These are phyloP conservation scores for Conopomorpha cramerella DNA, from an alignment of 1,140 invertebrate genomes.

Conservation along the genomic window DNA sequence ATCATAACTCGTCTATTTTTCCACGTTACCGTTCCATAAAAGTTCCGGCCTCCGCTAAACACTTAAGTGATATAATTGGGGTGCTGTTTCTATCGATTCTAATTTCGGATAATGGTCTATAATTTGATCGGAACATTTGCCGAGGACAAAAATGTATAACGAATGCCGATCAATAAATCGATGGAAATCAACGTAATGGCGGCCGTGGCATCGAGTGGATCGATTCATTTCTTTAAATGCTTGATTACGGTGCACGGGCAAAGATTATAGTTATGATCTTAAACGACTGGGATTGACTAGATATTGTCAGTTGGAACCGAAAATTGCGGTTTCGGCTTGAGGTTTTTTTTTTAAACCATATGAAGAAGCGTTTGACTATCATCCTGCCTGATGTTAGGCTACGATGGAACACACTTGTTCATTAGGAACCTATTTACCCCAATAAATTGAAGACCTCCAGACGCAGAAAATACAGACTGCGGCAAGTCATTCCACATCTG, in stretches of 20 bases:
- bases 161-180: constrained; percentile 57
- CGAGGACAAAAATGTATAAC: constrained; percentile 43
- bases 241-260: constrained; percentile 44
- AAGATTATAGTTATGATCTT: constrained; percentile 51
- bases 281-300: constrained; percentile 37
- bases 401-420: too few relatives aligned
- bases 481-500: too few relatives aligned
- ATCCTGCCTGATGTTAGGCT: too few relatives aligned
- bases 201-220: constrained; percentile 35
- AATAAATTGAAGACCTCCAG: too few relatives aligned
- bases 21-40: too few relatives aligned
- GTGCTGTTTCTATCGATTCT: constrained; percentile 54
- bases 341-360: constrained; percentile 11
- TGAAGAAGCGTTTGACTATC: too few relatives aligned
- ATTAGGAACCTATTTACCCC: too few relatives aligned
- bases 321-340: constrained; percentile 6
- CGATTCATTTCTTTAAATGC: constrained; percentile 59
- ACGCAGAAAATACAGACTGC: too few relatives aligned
- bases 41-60: constrained; percentile 49
- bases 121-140: constrained; percentile 51
- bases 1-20: too few relatives aligned
- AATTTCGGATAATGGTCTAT: constrained; percentile 54
- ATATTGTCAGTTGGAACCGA: constrained; percentile 19
- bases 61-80: constrained; percentile 59
- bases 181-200: constrained; percentile 51